Evolutionary conservation across 2,888 invertebrate species (phyloP).

Genomic region (Dioctria rufipes): DNA sequence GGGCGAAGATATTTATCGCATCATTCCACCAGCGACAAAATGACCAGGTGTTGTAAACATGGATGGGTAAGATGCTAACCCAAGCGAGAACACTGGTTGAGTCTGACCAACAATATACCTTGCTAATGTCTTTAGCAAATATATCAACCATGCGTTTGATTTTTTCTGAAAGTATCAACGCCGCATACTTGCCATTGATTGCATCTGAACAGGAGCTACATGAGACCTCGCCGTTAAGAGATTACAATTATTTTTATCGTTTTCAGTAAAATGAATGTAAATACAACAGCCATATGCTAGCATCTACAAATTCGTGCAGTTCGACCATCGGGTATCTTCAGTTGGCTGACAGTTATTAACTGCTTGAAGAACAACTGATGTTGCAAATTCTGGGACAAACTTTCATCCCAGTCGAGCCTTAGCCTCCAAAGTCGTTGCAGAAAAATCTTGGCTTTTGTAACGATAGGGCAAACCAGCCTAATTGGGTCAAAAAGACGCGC

Average conservation of each 20-base stretch:
- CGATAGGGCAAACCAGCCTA: slow-evolving; percentile 23
- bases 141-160: no score
- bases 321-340: slow-evolving; percentile 12
- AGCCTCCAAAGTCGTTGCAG: neutral
- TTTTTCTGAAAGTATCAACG: no score
- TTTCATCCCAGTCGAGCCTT: no score
- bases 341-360: neutral
- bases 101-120: slow-evolving; percentile 30
- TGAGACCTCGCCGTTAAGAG: slow-evolving; percentile 8
- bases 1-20: no score
- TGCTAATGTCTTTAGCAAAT: neutral
- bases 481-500: slow-evolving; percentile 34
- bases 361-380: no score
- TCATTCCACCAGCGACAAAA: no score
- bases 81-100: slow-evolving; percentile 39
- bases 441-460: slow-evolving; percentile 13
- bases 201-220: no score
- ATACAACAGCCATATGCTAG: slow-evolving; percentile 48
- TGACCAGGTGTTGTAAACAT: no score
- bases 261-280: slow-evolving; percentile 2
- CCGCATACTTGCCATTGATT: no score
- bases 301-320: slow-evolving; percentile 53
- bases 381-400: neutral
- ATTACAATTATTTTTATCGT: neutral
- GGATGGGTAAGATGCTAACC: neutral